Evolutionary conservation across 1,140 invertebrate species (phyloP), one percentile per base, ranked within the genome.

Genomic region (Cydia strobilella): DNA sequence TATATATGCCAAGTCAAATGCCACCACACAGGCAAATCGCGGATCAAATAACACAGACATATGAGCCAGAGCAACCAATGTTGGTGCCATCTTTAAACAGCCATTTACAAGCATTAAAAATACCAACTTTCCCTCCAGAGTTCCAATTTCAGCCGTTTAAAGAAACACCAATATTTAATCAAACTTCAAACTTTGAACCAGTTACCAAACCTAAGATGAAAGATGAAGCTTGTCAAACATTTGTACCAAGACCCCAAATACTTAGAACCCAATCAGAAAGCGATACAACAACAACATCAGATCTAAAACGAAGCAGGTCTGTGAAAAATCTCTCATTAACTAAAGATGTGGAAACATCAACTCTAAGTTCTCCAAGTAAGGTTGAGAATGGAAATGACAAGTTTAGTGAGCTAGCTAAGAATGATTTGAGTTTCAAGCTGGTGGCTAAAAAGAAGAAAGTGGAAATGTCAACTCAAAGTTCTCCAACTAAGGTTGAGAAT

Each of bases 381-480:
- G 69, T 45, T 45, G 23, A 25, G 15, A 25, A 45, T 45, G 7
- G 9, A 18, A 45, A 5, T 20, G 18, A 48, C 2, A 79, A 74
- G 12, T 18, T 74, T 13, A 66, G 73, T 59, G 35, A n/a, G 23
- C 69, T 85, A 7, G 74, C 76, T 9, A 69, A 59, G 4, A 76
- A 74, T 75, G 85, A 87, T 76, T 77, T 87, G 27, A 77, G 85
- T 54, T 74, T 75, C 18, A 23, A 79, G 1, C 71, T 87, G 35
- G 31, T 77, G 27, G 78, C 79, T 12, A 87, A 83, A 74, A 77
- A 75, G 42, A 75, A 51, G 20, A n/a, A n/a, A n/a, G 25, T 45
- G 5, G 7, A 45, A 72, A 39, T 5, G 20, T 71, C 12, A 42
- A 71, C 69, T 20, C n/a, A 23, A 20, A 54, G n/a, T 9, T 4